phyloP scores from a whole-genome alignment of 2,888 invertebrate genomes.

The Neoitamus cyanurus region DNA sequence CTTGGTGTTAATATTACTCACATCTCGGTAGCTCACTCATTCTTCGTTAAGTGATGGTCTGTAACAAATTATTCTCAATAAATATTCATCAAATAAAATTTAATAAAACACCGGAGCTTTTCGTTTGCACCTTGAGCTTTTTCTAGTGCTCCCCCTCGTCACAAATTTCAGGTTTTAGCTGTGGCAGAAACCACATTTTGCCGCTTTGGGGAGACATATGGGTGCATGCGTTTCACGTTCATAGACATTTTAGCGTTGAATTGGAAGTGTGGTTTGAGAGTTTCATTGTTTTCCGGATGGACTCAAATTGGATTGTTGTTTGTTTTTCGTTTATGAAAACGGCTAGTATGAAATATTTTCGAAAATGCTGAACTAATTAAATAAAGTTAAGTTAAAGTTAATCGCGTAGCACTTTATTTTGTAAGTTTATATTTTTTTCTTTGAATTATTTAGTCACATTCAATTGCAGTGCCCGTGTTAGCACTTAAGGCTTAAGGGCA shows the following conservation, averaged over 20 bases:
- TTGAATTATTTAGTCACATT: too few relatives aligned
- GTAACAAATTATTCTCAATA: neutral
- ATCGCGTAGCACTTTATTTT: too few relatives aligned
- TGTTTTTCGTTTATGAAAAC: too few relatives aligned
- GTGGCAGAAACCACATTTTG: neutral
- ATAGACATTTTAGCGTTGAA: neutral
- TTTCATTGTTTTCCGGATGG: neutral
- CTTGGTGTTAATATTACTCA: conserved; percentile 1
- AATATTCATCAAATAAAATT: conserved; percentile 1
- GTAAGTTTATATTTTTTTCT: too few relatives aligned
- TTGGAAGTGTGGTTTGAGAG: neutral
- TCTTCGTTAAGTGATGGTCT: neutral
- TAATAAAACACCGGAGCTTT: neutral
- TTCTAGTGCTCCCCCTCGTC: neutral
- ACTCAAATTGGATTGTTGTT: too few relatives aligned
- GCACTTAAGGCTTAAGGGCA: too few relatives aligned
- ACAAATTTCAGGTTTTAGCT: neutral
- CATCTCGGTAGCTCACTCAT: neutral
- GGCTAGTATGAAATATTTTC: too few relatives aligned
- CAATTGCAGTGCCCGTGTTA: too few relatives aligned
- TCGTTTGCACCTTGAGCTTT: neutral
- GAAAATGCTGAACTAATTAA: too few relatives aligned
- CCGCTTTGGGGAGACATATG: neutral
- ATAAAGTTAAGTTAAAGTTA: too few relatives aligned
- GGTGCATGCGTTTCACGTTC: neutral